Evolutionary conservation across 2,797 vertebrate genomes (phyloP).

Genomic region (Macroramphosus scolopax): DNA sequence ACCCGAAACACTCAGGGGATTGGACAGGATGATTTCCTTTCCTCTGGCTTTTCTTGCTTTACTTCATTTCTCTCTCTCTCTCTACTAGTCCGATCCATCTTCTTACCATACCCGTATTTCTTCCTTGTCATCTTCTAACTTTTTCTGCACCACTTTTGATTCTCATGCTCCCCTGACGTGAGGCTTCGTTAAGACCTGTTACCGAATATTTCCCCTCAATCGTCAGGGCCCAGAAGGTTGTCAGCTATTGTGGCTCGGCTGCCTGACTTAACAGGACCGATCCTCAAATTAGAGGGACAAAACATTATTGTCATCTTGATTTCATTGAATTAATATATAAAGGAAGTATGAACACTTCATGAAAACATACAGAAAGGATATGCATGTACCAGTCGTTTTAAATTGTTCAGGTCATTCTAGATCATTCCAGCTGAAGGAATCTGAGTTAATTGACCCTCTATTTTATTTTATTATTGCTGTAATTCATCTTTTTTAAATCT

Average conservation of each 20-base stretch:
- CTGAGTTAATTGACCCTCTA: slow-evolving; percentile 4
- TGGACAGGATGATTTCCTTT: slow-evolving; percentile 33
- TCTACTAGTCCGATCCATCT: not conserved
- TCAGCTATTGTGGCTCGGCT: too few species aligned
- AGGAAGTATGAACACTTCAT: too few species aligned
- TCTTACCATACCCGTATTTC: not conserved
- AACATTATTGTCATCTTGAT: not conserved
- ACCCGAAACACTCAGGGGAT: slow-evolving; percentile 43
- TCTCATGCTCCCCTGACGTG: slow-evolving; percentile 14
- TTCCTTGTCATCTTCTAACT: not conserved
- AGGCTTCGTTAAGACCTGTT: slow-evolving; percentile 9
- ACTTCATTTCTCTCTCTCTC: not conserved
- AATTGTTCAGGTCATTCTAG: not conserved
- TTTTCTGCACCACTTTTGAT: slow-evolving; percentile 1
- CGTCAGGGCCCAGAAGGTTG: not conserved
- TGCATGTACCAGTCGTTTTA: too few species aligned
- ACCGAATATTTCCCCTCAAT: not conserved
- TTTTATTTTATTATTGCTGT: too few species aligned
- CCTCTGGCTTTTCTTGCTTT: slow-evolving; percentile 1
- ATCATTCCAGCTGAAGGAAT: slow-evolving; percentile 12
- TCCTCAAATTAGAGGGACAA: slow-evolving; percentile 1
- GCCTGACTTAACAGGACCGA: not conserved
- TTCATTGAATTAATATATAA: not conserved
- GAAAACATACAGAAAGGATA: too few species aligned
- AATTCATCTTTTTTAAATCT: slow-evolving; percentile 1